Percentiles rank a stretch among this genome's conserved stretches.
Conservation (phyloP, 2,797 vertebrate species). For the Hyperoplus lanceolatus region DNA sequence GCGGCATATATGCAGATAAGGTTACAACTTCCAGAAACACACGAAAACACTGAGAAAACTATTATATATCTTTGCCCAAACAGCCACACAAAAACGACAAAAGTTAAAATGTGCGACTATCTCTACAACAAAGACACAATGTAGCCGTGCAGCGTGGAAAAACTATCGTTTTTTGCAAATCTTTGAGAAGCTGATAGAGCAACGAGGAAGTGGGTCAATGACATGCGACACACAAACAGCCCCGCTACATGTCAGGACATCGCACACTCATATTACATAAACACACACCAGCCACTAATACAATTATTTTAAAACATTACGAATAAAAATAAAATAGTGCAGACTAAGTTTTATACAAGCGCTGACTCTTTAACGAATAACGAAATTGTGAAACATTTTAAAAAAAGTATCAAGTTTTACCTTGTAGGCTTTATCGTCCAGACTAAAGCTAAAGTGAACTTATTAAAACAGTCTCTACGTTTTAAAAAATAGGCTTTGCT, state of each 20-base stretch:
- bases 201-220: constrained; percentile 73
- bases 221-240: constrained; percentile 66
- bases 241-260: constrained; percentile 23
- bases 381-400: not conserved
- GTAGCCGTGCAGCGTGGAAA: rapidly evolving
- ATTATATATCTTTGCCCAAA: not conserved
- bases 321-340: rapidly evolving
- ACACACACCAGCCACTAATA: not conserved
- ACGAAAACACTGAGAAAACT: constrained; percentile 19
- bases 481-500: not conserved
- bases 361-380: too few relatives aligned
- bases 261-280: not conserved
- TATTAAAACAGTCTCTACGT: too few relatives aligned
- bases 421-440: too few relatives aligned
- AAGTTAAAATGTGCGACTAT: not conserved
- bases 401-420: not conserved
- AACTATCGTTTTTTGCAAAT: not conserved
- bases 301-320: rapidly evolving
- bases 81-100: rapidly evolving
- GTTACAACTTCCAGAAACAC: constrained; percentile 55
- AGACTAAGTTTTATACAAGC: rapidly evolving
- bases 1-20: constrained; percentile 67
- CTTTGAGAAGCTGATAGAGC: constrained; percentile 64
- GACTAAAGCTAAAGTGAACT: not conserved
- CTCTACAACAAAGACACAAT: not conserved